Conservation (phyloP, 2,113 vertebrate genomes). For the Marmota flaviventris region DNA sequence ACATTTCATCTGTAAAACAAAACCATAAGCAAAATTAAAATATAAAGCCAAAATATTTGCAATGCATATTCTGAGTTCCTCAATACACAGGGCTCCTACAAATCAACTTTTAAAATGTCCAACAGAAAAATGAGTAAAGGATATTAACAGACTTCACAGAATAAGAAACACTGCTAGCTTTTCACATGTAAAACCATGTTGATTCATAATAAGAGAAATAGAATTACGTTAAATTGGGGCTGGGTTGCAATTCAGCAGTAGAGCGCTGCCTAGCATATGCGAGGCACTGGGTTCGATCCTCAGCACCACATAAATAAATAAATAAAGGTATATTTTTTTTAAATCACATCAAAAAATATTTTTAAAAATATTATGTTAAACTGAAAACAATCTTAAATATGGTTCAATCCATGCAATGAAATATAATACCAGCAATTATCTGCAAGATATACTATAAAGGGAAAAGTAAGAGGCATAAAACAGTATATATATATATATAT, state of each 20-base stretch:
- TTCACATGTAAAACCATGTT: constrained; percentile 47
- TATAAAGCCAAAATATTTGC: background rate
- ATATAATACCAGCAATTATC: background rate
- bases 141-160: constrained; percentile 40
- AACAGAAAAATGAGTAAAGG: constrained; percentile 9
- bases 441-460: background rate
- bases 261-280: too few relatives aligned
- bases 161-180: background rate
- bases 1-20: constrained; percentile 46
- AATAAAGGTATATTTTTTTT: too few relatives aligned
- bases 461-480: background rate
- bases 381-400: constrained; percentile 25
- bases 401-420: background rate
- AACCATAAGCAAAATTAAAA: constrained; percentile 43
- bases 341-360: too few relatives aligned
- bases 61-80: constrained; percentile 30
- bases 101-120: background rate
- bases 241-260: too few relatives aligned
- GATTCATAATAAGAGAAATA: background rate
- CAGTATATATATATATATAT: too few relatives aligned
- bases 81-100: background rate
- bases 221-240: background rate
- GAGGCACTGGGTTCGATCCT: too few relatives aligned
- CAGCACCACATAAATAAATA: too few relatives aligned
- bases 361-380: background rate